phyloP scores from a whole-genome alignment of 2,888 invertebrate species.

The Caenorhabditis sp. region DNA sequence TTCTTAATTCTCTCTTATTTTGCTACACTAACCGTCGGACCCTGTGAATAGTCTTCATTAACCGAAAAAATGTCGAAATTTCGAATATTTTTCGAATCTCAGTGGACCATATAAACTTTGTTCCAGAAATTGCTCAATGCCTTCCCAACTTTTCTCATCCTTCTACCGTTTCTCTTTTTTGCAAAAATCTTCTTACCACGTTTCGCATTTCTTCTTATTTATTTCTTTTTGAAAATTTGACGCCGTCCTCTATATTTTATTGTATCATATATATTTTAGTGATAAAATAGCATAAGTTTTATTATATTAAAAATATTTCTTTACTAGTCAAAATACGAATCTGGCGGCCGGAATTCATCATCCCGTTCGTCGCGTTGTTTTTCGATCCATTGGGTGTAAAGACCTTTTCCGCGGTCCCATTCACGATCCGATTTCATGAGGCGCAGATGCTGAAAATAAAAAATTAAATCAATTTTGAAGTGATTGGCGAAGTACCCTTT shows the following conservation, averaged over 20 bases:
- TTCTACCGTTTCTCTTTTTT: neutral
- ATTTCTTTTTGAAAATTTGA: neutral
- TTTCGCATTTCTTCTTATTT: neutral
- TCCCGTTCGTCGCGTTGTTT: constrained; percentile 62
- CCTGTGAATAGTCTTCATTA: too few species aligned
- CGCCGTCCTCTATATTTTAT: neutral
- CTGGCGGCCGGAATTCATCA: constrained; percentile 63
- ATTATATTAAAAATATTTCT: too few species aligned
- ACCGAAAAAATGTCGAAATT: neutral
- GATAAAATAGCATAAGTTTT: constrained; percentile 6
- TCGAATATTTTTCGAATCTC: neutral
- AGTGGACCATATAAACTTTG: too few species aligned
- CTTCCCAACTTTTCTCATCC: neutral
- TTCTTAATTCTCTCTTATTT: neutral
- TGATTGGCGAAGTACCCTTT: constrained; percentile 15
- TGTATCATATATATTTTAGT: constrained; percentile 3
- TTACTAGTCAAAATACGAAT: constrained; percentile 45
- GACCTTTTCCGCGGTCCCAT: constrained; percentile 62
- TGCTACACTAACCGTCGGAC: too few species aligned
- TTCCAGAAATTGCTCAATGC: constrained; percentile 2
- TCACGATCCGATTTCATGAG: constrained; percentile 53
- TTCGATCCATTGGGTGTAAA: constrained; percentile 55
- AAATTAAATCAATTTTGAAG: too few species aligned
- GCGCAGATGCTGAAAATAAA: constrained; percentile 40
- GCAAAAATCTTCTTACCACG: neutral